phyloP scores from a whole-genome alignment of 2,113 vertebrate species.

The Antechinus flavipes region DNA sequence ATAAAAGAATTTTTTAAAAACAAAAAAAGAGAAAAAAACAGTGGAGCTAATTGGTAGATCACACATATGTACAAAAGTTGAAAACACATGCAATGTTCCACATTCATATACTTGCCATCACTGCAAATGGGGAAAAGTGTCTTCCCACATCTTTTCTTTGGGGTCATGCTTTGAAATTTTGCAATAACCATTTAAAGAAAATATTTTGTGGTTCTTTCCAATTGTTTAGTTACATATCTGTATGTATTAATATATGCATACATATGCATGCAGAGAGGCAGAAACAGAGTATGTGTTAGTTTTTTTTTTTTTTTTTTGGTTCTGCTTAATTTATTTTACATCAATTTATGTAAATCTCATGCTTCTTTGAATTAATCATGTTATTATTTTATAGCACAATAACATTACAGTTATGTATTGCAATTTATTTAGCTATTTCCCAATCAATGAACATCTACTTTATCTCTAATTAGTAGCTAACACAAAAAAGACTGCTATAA shows the following conservation, averaged over 20 bases:
- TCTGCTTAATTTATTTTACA: background rate
- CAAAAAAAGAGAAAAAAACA: too few relatives aligned
- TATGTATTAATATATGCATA: too few relatives aligned
- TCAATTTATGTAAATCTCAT: background rate
- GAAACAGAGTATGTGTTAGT: too few relatives aligned
- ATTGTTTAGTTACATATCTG: too few relatives aligned
- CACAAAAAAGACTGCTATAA: background rate
- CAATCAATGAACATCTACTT: background rate
- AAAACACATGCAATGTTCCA: too few relatives aligned
- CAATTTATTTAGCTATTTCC: background rate
- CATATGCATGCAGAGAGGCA: too few relatives aligned
- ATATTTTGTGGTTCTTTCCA: too few relatives aligned
- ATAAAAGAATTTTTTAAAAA: too few relatives aligned
- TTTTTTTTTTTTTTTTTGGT: background rate
- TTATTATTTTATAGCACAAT: background rate
- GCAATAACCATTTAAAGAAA: too few relatives aligned
- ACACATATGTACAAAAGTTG: background rate
- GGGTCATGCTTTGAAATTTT: too few relatives aligned
- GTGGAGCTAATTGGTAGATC: background rate
- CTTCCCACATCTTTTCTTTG: too few relatives aligned
- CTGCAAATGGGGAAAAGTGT: background rate
- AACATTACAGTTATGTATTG: background rate
- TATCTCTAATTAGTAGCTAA: background rate
- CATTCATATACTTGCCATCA: background rate
- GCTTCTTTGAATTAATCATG: background rate